Evolutionary conservation across 2,113 vertebrate genomes (phyloP).

Genomic region (Epinephelus cyanopodus): DNA sequence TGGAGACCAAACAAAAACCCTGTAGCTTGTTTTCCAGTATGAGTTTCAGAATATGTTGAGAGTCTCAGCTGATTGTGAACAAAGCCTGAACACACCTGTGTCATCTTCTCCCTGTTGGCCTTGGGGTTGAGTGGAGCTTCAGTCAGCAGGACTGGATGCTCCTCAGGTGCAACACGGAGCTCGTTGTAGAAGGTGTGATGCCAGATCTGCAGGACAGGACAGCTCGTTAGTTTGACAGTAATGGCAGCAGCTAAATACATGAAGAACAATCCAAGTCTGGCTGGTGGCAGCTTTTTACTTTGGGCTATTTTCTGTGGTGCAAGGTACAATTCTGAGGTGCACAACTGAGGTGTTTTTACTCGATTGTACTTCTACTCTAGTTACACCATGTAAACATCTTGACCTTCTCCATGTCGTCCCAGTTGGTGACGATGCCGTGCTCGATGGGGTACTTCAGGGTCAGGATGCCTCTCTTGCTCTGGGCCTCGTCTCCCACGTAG

Average conservation of each 20-base stretch:
- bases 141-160: conserved; percentile 93
- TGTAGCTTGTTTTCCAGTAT: no score
- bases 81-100: conserved; percentile 63
- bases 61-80: no score
- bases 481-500: conserved; percentile 96
- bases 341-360: no score
- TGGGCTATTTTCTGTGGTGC: no score
- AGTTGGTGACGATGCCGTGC: conserved; percentile 97
- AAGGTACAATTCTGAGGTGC: no score
- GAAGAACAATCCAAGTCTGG: no score
- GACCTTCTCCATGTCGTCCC: conserved; percentile 98
- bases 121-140: conserved; percentile 97
- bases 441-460: conserved; percentile 93
- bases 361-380: no score
- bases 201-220: conserved; percentile 88
- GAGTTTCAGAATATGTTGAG: not conserved
- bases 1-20: no score
- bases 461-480: conserved; percentile 93
- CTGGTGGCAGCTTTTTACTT: no score
- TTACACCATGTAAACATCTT: not conserved
- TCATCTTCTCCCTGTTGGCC: conserved; percentile 98
- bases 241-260: no score
- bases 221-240: not conserved
- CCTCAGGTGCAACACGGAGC: conserved; percentile 93
- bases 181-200: conserved; percentile 98